Evolutionary conservation across 2,888 invertebrate genomes (phyloP), one percentile per base, ranked within the genome.

Genomic region (Coleophora deauratella): DNA sequence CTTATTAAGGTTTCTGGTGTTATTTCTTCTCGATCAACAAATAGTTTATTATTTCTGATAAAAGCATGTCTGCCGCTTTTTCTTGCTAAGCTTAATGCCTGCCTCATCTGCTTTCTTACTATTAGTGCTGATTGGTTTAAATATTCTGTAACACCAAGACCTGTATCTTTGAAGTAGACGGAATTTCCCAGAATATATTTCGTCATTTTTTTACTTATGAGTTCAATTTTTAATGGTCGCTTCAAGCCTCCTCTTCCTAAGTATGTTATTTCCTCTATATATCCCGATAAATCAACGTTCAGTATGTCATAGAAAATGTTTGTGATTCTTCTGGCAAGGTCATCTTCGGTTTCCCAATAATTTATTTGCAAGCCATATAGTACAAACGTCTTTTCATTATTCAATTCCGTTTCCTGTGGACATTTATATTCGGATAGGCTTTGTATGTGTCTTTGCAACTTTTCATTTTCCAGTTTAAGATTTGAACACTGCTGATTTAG

Each of bases 151-250:
- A 45, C 33, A 9, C 32, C 21, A 2, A 45, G 9, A 21, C 21
- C 21, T 21, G 21, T 21, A 6, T 21, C 6, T 35, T 9, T 45
- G n/a, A 45, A 42, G 7, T 13, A 40, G 3, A 11, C 1, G 1
- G 2, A 30, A 21, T 45, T 40, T 9, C 33, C 15, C 2, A 44
- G 27, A 30, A 44, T 39, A 15, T 39, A 44, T 15, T 44, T 44
- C 9, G 11, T 34, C 31, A 38, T 35, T 33, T 33, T 40, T 36
- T 45, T 45, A 12, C 37, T 38, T 6, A 37, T 32, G 9, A 45
- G n/a, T 27, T 45, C 41, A 2, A 45, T 42, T 34, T 31, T 40
- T 1, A 45, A 14, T 6, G 45, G 45, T 34, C 37, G 37, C n/a
- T 10, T 28, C 1, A 8, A n/a, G 10, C 42, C 40, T 15, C 35